Evolutionary conservation across 2,113 vertebrate genomes (phyloP).

Genomic region (Lates calcarifer): DNA sequence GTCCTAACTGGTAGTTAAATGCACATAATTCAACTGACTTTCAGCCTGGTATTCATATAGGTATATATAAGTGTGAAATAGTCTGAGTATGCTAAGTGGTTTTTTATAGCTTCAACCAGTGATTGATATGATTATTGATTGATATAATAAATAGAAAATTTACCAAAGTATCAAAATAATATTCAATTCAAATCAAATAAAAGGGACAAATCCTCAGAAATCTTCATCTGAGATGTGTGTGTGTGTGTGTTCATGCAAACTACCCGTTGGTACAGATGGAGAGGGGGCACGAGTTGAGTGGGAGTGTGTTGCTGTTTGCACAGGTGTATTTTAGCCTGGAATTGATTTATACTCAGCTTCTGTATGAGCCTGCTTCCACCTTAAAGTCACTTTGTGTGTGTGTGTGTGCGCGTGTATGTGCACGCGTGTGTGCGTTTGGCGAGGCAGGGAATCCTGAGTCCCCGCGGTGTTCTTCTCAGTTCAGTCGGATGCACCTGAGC

Average conservation of each 20-base stretch:
- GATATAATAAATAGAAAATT: not conserved
- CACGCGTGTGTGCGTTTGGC: slow-evolving; percentile 12
- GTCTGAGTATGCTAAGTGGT: not conserved
- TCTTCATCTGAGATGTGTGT: no score
- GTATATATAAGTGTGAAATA: slow-evolving; percentile 1
- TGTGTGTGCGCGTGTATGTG: slow-evolving; percentile 10
- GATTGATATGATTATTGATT: not conserved
- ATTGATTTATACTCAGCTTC: slow-evolving; percentile 36
- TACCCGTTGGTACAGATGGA: slow-evolving; percentile 14
- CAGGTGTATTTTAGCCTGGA: slow-evolving; percentile 28
- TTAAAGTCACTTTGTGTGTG: slow-evolving; percentile 25
- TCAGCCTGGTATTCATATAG: not conserved
- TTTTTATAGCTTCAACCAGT: slow-evolving; percentile 7
- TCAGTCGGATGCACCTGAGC: slow-evolving; percentile 77
- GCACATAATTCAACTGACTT: not conserved
- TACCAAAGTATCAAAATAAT: not conserved
- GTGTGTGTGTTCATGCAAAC: not conserved
- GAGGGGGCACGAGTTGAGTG: not conserved
- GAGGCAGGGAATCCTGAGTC: slow-evolving; percentile 61
- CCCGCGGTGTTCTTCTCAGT: slow-evolving; percentile 53
- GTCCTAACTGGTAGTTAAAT: not conserved
- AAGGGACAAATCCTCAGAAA: not conserved
- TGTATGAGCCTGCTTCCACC: slow-evolving; percentile 10
- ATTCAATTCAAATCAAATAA: not conserved
- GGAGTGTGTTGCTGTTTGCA: slow-evolving; percentile 27